A percentile compares a stretch with the other conserved stretches of the same genome.
These are phyloP conservation scores for Sesia bembeciformis DNA, from an alignment of 2,888 invertebrate genomes.

Conservation along the genomic window DNA sequence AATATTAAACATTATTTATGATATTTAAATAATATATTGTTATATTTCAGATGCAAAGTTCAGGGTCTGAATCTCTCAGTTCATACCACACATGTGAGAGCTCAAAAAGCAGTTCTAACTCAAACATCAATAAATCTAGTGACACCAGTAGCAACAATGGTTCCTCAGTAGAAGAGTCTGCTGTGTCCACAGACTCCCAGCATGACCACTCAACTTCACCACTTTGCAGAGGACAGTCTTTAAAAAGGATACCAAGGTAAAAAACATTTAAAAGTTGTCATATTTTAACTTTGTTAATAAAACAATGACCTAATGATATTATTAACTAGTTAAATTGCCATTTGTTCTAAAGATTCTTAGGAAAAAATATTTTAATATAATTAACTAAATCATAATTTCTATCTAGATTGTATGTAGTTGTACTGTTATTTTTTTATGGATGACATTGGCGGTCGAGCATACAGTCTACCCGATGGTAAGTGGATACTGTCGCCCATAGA, in stretches of 20 bases:
- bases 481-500: no score
- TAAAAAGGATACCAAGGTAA: constrained; percentile 66
- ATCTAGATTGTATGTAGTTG: no score
- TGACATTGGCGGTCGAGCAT: no score
- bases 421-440: no score
- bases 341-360: no score
- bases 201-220: constrained; percentile 73
- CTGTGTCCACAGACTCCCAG: constrained; percentile 55
- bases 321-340: no score
- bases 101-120: constrained; percentile 51
- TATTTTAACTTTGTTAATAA: no score
- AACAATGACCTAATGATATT: no score
- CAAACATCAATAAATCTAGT: constrained; percentile 54
- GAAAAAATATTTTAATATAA: no score
- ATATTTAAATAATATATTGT: background rate
- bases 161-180: constrained; percentile 59
- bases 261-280: background rate
- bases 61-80: constrained; percentile 47
- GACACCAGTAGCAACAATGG: constrained; percentile 63
- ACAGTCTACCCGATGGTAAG: no score
- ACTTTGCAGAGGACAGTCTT: constrained; percentile 66
- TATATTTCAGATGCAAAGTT: constrained; percentile 40
- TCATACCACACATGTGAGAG: constrained; percentile 69
- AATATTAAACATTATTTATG: background rate
- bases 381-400: no score